Conservation (phyloP, 2,888 invertebrate genomes). For the Epirrhoe alternata region DNA sequence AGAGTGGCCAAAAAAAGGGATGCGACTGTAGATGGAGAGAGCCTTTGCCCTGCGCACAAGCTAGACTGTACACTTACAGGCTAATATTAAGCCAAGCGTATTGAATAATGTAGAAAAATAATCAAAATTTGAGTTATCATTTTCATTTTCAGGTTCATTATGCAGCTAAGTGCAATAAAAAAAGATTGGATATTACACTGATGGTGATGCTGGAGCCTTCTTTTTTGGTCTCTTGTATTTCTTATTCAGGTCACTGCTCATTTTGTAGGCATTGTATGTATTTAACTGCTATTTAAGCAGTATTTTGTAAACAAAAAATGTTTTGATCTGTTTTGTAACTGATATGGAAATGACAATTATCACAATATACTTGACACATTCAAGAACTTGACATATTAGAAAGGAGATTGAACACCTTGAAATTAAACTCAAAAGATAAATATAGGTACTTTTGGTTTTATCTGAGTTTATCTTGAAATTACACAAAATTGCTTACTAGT, state of each 20-base stretch:
- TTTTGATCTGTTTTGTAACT: slow-evolving; percentile 1
- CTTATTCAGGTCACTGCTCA: slow-evolving; percentile 61
- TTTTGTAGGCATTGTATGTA: slow-evolving; percentile 50
- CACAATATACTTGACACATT: background rate
- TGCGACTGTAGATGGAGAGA: too few species aligned
- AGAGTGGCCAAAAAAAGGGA: too few species aligned
- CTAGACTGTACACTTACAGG: too few species aligned
- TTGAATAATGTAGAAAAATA: too few species aligned
- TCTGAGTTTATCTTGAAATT: background rate
- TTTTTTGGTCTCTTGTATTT: slow-evolving; percentile 68
- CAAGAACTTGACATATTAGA: background rate
- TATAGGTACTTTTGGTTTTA: slow-evolving; percentile 3
- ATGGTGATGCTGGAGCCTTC: slow-evolving; percentile 56
- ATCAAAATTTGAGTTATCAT: too few species aligned
- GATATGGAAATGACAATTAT: background rate
- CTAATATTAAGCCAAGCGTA: background rate
- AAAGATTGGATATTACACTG: slow-evolving; percentile 49
- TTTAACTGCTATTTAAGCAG: slow-evolving; percentile 29
- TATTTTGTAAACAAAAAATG: slow-evolving; percentile 18
- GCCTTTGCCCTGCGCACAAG: too few species aligned
- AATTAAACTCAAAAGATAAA: slow-evolving; percentile 8
- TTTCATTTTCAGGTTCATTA: too few species aligned
- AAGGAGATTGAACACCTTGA: slow-evolving; percentile 1
- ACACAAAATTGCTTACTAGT: background rate
- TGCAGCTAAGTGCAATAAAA: background rate